Percentiles rank a stretch among this genome's conserved stretches.
Evolutionary conservation across 2,797 vertebrate species (phyloP).

Genomic region (Smutsia gigantea): DNA sequence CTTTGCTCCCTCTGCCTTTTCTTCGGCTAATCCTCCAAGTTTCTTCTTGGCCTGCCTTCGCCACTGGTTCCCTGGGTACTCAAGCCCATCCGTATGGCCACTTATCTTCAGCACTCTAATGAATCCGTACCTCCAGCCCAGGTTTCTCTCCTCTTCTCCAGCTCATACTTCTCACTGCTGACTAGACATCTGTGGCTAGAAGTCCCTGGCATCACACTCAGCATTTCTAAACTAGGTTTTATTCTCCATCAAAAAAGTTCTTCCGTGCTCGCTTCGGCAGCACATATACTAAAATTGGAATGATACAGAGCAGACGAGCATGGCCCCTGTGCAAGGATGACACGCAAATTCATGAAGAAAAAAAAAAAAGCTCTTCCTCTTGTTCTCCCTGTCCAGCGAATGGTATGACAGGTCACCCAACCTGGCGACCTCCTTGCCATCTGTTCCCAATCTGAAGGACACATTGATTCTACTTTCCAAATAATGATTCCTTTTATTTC

Average conservation of each 20-base stretch:
- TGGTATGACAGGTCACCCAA: neutral
- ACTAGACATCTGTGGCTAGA: neutral
- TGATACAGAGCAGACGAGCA: no score
- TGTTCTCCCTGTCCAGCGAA: neutral
- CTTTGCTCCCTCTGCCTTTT: neutral
- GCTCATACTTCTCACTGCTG: neutral
- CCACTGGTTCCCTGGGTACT: no score
- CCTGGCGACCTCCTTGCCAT: neutral
- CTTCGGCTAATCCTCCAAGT: neutral
- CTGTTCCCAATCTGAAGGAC: neutral
- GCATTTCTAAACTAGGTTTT: neutral
- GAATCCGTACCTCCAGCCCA: neutral
- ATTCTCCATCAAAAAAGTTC: neutral
- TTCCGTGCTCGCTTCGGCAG: no score
- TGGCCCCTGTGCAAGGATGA: no score
- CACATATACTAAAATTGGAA: no score
- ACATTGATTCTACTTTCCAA: neutral
- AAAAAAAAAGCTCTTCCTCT: neutral
- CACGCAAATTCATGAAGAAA: neutral
- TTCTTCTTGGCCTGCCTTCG: neutral
- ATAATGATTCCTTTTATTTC: neutral
- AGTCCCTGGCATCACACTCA: neutral
- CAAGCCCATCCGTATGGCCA: no score
- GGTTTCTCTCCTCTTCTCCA: neutral
- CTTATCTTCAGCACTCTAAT: neutral